Base-by-base conservation (phyloP, 2,113 vertebrate genomes). In the Oryzias melastigma region DNA sequence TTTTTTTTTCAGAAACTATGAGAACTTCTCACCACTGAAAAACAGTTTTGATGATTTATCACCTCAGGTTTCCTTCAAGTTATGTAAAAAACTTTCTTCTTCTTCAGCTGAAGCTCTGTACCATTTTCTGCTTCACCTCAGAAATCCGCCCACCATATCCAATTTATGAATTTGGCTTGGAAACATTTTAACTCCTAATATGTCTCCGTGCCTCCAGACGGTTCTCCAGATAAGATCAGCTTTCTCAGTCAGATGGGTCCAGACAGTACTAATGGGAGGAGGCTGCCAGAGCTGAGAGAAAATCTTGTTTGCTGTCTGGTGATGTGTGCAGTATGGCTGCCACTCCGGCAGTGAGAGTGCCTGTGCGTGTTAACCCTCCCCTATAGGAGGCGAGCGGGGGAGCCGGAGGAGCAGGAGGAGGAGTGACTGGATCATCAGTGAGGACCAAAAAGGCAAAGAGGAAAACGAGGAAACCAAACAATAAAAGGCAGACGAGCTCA, bases 281-380 rank as follows among this genome's bases (percentile, higher is more conserved):
- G 55, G 55, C 57, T 62, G 71, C 19, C 59, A 58, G 59, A 65
- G 68, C 59, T 78, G 58, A 63, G 65, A 53, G 45, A 52, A 74
- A 78, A 73, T 78, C 60, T 60, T 65, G 73, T 88, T 83, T 80
- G 68, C 66, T 56, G 55, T 75, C 66, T 75, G 56, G 65, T 68
- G 63, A 61, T 61, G 61, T 71, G 65, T 67, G 66, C 46, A 10
- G 51, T 53, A 41, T 8, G 68, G 48, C 67, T 72, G 68, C 52
- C 71, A 68, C 71, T 63, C 53, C 4, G 24, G 57, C 29, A 29
- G 35, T 53, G 52, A 70, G 61, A 62, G 70, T 66, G 19, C 49
- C 67, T 18, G 55, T 56, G 43, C 46, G 67, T 68, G 70, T 52
- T 51, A 52, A 27, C 6, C 50, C 65, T 1, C 42, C 58, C 8